Base-by-base conservation (phyloP, 2,888 invertebrate species). In the Eupithecia subfuscata region DNA sequence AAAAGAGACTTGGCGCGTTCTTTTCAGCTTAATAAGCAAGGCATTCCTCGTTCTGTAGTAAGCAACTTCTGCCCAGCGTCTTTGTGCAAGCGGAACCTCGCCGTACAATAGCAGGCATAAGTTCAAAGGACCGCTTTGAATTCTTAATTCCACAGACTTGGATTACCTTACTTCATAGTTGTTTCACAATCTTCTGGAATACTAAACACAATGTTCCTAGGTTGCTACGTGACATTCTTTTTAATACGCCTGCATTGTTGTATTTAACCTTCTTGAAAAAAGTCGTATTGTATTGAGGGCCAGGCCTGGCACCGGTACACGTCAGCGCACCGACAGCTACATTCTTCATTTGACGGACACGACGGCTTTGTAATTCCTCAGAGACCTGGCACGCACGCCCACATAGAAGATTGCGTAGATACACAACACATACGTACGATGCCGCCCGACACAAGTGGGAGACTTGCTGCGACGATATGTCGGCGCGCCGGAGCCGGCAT, bases 91-190 rank as follows among this genome's bases (percentile, higher is more conserved):
- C 30, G 64, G n/a, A 25, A 60, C 60, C 60, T 60, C 25, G 60
- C 12, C 65, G 34, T n/a, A 68, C 40, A 43, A 68, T 22, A 43
- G 40, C 40, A 40, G 68, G 68, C 74, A 74, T 67, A 77, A 77
- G 77, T 77, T 75, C 70, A 74, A 82, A 80, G 81, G 80, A 79
- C 82, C 78, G 75, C 68, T 70, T 69, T 73, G 73, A 70, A 70
- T 68, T 68, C 68, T 68, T 68, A 68, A 68, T 68, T 68, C 68
- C 14, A 12, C 40, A 60, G 60, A 43, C 40, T 43, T 68, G 73
- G 77, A 73, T 75, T 77, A 75, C 70, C 73, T 68, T 75, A 74
- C 77, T 77, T 75, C 73, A 75, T 77, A 75, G 75, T 75, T 77
- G 70, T 75, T 75, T 73, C 77, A 75, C 70, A 76, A 75, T 75